A percentile compares a stretch with the other conserved stretches of the same genome.
Conservation (phyloP, 2,888 invertebrate species). For the Fissipunctia ypsillon region DNA sequence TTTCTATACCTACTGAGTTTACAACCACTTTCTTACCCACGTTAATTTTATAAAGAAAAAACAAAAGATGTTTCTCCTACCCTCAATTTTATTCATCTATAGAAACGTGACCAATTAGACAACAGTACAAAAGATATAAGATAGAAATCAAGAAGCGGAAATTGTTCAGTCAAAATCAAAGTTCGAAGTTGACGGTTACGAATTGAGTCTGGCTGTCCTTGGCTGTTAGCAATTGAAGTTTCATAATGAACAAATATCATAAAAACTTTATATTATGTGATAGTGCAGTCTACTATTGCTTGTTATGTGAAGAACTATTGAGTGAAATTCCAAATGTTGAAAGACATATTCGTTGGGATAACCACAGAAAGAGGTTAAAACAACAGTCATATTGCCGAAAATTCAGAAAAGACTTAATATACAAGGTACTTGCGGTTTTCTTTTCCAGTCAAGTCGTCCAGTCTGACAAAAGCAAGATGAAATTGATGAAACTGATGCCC, state of each 20-base stretch:
- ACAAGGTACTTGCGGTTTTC: slow-evolving; percentile 71
- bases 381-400: slow-evolving; percentile 67
- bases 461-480: no score
- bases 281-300: slow-evolving; percentile 75
- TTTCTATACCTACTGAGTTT: no score
- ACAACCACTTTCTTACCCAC: no score
- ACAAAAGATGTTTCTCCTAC: not conserved
- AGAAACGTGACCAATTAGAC: no score
- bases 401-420: slow-evolving; percentile 75
- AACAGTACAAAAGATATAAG: no score
- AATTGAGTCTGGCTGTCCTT: no score
- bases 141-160: no score
- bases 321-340: slow-evolving; percentile 68
- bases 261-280: slow-evolving; percentile 81
- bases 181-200: slow-evolving; percentile 3
- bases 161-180: no score
- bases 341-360: slow-evolving; percentile 79
- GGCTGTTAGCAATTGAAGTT: no score
- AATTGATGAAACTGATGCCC: not conserved
- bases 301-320: slow-evolving; percentile 78
- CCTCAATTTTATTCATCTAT: not conserved
- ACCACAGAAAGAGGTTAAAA: slow-evolving; percentile 75
- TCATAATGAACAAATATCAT: slow-evolving; percentile 72
- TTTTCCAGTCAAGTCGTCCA: not conserved
- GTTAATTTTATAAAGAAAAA: not conserved